A percentile compares a stretch with the other conserved stretches of the same genome.
Conservation (phyloP, 2,888 invertebrate genomes). For the Nymphalis urticae region DNA sequence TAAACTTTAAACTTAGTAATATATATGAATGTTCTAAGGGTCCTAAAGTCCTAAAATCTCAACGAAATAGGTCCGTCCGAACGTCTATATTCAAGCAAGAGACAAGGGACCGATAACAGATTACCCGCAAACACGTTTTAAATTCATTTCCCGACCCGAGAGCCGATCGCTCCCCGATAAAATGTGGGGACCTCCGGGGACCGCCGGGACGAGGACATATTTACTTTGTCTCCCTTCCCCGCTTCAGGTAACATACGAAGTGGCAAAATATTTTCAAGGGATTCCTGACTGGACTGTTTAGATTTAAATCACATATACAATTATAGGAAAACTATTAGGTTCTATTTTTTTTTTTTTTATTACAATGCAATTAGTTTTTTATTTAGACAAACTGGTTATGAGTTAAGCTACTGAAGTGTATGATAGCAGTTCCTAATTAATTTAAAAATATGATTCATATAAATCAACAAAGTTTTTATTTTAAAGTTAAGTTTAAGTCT, state of each 20-base stretch:
- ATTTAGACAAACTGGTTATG: no score
- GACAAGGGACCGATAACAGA: conserved; percentile 82
- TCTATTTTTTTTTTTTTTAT: no score
- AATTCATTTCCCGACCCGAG: conserved; percentile 81
- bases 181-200: conserved; percentile 67
- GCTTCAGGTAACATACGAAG: conserved; percentile 78
- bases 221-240: conserved; percentile 80
- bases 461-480: no score
- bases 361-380: no score
- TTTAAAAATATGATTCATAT: no score
- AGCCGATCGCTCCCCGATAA: conserved; percentile 80
- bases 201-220: conserved; percentile 78
- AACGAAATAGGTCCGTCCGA: conserved; percentile 65
- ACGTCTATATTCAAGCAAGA: conserved; percentile 78
- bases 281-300: conserved; percentile 71
- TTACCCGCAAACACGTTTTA: conserved; percentile 82
- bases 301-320: conserved; percentile 38
- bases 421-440: no score
- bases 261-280: conserved; percentile 79
- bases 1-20: neutral
- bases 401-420: no score
- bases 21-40: neutral
- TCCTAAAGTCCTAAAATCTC: conserved; percentile 60
- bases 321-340: no score
- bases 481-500: no score